Base-by-base conservation (phyloP, 2,888 invertebrate genomes). In the Xestoiulus laeticollis region DNA sequence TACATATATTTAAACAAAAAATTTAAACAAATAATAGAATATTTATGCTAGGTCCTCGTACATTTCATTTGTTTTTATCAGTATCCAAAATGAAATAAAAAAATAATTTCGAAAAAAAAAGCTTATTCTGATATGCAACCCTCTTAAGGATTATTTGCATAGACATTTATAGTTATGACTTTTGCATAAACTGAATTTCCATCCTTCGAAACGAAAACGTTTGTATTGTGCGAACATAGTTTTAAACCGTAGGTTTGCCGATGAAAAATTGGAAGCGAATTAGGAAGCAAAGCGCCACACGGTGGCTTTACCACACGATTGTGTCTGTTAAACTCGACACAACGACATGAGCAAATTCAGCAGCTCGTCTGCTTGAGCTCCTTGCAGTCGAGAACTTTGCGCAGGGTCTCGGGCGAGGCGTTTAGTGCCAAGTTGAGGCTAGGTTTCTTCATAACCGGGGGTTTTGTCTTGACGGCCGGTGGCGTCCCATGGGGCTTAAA, bases 361-460 rank as follows among this genome's bases (percentile, higher is more conserved):
- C 89, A 89, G 32, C 88, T 89, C 16, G 89, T 89, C 82, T 89
- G 89, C 78, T 88, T 88, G 53, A 89, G 32, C 48, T 88, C 88
- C 26, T 87, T 68, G 43, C 59, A 84, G 22, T 85, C 87, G 26
- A 83, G 32, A 16, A 86, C 53, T 53, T 86, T 44, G 12, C 68
- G 87, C 2, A 53, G 16, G 10, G 44, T 33, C 19, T 88, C 88
- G 1, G 88, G 26, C 6, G 88, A 86, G 5, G 88, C 38, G 22
- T 68, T 85, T 30, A 48, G 26, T 38, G 59, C 26, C 32, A 30
- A 22, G 82, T 43, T 91, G 89, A 94, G 92, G 53, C 93, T 93
- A 78, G 95, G 94, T 91, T 94, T 96, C 90, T 94, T 94, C 92
- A 96, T 94, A 90, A 97, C 95, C 90, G 95, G 95, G 22, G 97